Base-by-base conservation (phyloP, 2,888 invertebrate genomes). In the Embidobia sp. region DNA sequence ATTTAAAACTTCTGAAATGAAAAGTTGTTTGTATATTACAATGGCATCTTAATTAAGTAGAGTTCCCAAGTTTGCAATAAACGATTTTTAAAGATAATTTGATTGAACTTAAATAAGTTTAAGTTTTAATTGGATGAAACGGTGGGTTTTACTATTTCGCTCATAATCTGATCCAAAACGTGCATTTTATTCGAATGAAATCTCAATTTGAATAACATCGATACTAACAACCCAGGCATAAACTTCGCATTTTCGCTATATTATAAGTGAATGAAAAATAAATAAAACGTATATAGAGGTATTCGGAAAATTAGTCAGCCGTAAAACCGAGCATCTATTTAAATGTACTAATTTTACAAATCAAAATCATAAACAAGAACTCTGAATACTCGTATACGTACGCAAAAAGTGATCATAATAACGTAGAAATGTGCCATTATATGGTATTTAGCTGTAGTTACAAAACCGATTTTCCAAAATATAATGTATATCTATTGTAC, bases 221-320 rank as follows among this genome's bases (percentile, higher is more conserved):
- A 19, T 31, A 51, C 40, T 64, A 64, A 53, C 33, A 53, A 51
- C 22, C n/a, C 26, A 13, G 42, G 51, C 33, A 33, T 44, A 51
- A 44, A 49, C 31, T 53, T 33, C 26, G 42, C 5, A n/a, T 42
- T 15, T 33, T 42, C 6, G 37, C 11, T 19, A 37, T 53, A 53
- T n/a, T n/a, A 53, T 44, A 42, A 42, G 64, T 26, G 53, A 33
- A 26, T 19, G 22, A 42, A 35, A 37, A n/a, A 11, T 22, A 3
- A 8, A 4, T 2, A 7, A 33, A 15, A 2, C 6, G 16, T 16
- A 6, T 6, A 22, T 22, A n/a, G n/a, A 22, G 22, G 2, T 29
- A 29, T 8, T 29, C 29, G 3, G 11, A 8, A 33, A 33, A 33
- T 13, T 1, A 3, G 18, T 31, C 15, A 33, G 22, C 40, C 37